These are phyloP conservation scores for Clupea harengus DNA, from an alignment of 2,113 vertebrate species.

Conservation along the genomic window DNA sequence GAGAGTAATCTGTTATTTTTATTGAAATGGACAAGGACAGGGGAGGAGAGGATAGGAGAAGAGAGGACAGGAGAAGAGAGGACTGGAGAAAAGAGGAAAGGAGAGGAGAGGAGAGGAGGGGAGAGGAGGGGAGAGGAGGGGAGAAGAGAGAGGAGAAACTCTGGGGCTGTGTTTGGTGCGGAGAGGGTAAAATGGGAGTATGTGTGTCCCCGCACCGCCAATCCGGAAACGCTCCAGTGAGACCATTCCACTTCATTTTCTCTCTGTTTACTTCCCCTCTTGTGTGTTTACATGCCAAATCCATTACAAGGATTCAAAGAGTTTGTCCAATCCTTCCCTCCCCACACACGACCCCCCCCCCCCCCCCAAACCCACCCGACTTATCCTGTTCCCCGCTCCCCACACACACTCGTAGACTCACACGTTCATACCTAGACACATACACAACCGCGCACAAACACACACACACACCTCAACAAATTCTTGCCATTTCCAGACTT, in stretches of 20 bases:
- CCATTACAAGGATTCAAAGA: slow-evolving; percentile 78
- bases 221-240: slow-evolving; percentile 54
- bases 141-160: too few species aligned
- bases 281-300: slow-evolving; percentile 73
- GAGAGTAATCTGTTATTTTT: slow-evolving; percentile 6
- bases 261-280: slow-evolving; percentile 66
- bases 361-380: neutral
- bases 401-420: neutral
- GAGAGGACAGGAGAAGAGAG: neutral
- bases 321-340: slow-evolving; percentile 67
- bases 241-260: slow-evolving; percentile 64
- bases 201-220: slow-evolving; percentile 24
- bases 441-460: slow-evolving; percentile 57
- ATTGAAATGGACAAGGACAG: slow-evolving; percentile 9
- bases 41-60: neutral
- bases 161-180: neutral
- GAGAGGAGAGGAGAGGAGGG: neutral
- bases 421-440: slow-evolving; percentile 59
- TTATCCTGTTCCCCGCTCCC: slow-evolving; percentile 25
- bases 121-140: too few species aligned
- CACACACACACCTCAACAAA: slow-evolving; percentile 52
- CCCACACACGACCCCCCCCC: neutral
- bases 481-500: slow-evolving; percentile 63
- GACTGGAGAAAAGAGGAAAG: neutral
- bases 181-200: too few species aligned